phyloP scores from a whole-genome alignment of 1,140 invertebrate species.

The Cherax quadricarinatus region DNA sequence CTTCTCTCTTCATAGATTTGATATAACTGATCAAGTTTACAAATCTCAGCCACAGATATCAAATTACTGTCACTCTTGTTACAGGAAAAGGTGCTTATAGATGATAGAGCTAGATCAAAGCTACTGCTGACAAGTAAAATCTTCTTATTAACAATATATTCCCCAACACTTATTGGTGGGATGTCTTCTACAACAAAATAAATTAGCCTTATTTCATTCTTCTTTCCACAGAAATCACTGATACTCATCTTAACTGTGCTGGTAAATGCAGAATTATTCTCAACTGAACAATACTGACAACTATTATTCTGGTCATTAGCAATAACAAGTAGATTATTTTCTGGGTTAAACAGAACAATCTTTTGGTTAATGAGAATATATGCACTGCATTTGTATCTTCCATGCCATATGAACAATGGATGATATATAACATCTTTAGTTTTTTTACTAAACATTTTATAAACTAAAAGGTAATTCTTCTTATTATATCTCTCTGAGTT shows the following conservation, averaged over 20 bases:
- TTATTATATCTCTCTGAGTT: background rate
- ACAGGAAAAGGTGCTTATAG: slow-evolving; percentile 3
- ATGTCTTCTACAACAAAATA: slow-evolving; percentile 16
- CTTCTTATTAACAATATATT: background rate
- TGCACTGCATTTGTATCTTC: background rate
- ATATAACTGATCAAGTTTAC: background rate
- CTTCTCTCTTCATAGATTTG: background rate
- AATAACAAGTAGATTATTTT: background rate
- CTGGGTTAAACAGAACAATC: background rate
- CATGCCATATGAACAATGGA: slow-evolving; percentile 7
- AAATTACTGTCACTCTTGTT: background rate
- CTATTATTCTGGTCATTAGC: background rate
- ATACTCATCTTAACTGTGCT: background rate
- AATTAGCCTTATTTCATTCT: background rate
- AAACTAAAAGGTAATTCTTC: background rate
- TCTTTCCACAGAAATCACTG: background rate
- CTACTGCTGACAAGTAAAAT: slow-evolving; percentile 2
- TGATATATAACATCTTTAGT: background rate
- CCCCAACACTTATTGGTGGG: background rate
- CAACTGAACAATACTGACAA: background rate
- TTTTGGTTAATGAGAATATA: slow-evolving; percentile 23
- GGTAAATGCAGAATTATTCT: slow-evolving; percentile 7
- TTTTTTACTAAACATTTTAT: background rate
- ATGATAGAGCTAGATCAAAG: background rate
- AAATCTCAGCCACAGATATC: too few species aligned